A percentile compares a stretch with the other conserved stretches of the same genome.
phyloP scores from a whole-genome alignment of 2,113 vertebrate species.

The Pygoscelis antarcticus region DNA sequence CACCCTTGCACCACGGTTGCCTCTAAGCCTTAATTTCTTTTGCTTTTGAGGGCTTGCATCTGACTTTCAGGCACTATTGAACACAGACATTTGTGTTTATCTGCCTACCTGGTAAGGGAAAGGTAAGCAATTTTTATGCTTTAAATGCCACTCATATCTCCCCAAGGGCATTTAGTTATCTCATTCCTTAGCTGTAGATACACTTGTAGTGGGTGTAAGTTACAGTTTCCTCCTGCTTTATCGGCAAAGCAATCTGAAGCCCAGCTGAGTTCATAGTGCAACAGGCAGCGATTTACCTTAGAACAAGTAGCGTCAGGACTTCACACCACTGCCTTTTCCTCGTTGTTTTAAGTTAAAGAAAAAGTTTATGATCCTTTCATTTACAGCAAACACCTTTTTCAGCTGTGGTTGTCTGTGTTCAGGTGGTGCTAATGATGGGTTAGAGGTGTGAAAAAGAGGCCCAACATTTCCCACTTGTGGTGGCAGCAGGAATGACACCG shows the following conservation, averaged over 20 bases:
- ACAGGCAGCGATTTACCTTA: neutral
- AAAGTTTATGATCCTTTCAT: neutral
- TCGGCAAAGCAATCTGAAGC: constrained; percentile 41
- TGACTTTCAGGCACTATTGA: constrained; percentile 25
- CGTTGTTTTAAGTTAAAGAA: neutral
- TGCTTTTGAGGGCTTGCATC: neutral
- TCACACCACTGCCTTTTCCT: neutral
- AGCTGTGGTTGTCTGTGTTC: accelerated
- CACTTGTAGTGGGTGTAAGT: neutral
- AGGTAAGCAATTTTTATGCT: constrained; percentile 54
- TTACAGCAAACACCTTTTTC: accelerated
- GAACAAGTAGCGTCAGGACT: neutral
- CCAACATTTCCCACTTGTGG: neutral
- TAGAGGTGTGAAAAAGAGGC: neutral
- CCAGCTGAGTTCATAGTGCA: neutral
- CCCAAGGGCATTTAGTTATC: constrained; percentile 28
- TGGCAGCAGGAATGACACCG: neutral
- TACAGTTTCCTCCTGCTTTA: constrained; percentile 37
- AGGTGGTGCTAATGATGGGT: neutral
- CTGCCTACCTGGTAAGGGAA: constrained; percentile 7
- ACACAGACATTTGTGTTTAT: constrained; percentile 21
- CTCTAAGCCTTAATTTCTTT: neutral
- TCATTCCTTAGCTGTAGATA: neutral
- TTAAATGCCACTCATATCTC: constrained; percentile 57
- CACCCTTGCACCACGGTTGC: neutral